A percentile compares a stretch with the other conserved stretches of the same genome.
phyloP scores from a whole-genome alignment of 2,113 vertebrate genomes.

The Noturus placidus region DNA sequence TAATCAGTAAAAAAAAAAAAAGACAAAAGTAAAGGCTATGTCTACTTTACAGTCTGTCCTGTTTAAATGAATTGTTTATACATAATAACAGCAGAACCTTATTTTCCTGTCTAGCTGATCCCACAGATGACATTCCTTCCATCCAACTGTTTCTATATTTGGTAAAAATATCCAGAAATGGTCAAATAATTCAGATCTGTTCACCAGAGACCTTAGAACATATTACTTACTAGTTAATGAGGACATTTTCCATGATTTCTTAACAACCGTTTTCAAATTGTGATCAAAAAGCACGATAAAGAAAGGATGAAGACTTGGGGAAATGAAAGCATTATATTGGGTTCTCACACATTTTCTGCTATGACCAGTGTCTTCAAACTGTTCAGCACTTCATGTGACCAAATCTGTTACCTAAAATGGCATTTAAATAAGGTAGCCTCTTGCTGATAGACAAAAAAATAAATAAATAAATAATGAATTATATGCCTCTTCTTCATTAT shows the following conservation, averaged over 20 bases:
- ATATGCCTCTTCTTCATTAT: neutral
- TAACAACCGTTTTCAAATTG: neutral
- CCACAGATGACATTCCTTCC: slow-evolving; percentile 6
- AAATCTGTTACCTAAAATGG: neutral
- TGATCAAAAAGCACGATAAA: neutral
- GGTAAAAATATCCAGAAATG: neutral
- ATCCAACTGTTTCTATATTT: slow-evolving; percentile 5
- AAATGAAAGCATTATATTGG: neutral
- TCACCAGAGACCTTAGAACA: neutral
- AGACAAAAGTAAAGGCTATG: neutral
- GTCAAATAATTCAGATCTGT: neutral
- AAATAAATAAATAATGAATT: neutral
- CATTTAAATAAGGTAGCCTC: neutral
- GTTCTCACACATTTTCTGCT: neutral
- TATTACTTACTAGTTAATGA: neutral
- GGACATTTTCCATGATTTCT: neutral
- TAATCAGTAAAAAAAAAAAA: neutral
- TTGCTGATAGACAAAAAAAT: neutral
- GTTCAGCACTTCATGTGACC: neutral
- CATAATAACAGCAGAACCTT: neutral
- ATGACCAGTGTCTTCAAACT: neutral
- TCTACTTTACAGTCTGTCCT: neutral
- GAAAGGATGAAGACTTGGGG: neutral
- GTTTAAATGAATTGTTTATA: neutral
- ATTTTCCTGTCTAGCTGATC: neutral